Percentiles rank a stretch among this genome's conserved stretches.
phyloP scores from a whole-genome alignment of 2,888 invertebrate genomes.

The Volucella bombylans region DNA sequence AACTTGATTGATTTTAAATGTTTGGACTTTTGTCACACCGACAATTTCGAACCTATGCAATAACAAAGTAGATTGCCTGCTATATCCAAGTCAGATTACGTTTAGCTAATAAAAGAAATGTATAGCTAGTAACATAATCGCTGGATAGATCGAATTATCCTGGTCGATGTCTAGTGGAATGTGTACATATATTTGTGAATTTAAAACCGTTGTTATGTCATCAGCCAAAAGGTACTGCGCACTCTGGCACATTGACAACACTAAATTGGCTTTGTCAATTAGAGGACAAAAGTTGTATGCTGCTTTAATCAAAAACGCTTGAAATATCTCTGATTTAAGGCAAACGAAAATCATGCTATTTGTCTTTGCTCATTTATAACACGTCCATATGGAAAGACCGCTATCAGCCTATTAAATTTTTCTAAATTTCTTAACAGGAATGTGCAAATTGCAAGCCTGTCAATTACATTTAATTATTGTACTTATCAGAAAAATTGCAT shows the following conservation, averaged over 20 bases:
- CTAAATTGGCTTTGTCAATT: slow-evolving; percentile 44
- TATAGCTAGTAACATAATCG: slow-evolving; percentile 21
- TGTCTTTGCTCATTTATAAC: too few species aligned
- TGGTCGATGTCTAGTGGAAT: neutral
- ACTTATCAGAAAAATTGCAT: too few species aligned
- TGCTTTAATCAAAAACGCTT: too few species aligned
- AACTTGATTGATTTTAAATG: slow-evolving; percentile 69
- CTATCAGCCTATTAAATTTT: too few species aligned
- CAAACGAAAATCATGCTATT: too few species aligned
- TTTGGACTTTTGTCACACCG: slow-evolving; percentile 49
- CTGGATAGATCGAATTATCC: slow-evolving; percentile 49
- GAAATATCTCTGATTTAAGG: too few species aligned
- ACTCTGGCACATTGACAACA: neutral
- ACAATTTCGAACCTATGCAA: slow-evolving; percentile 20
- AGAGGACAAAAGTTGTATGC: slow-evolving; percentile 8
- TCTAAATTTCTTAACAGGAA: too few species aligned
- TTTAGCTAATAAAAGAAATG: slow-evolving; percentile 17
- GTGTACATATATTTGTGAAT: neutral
- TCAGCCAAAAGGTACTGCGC: neutral
- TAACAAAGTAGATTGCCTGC: slow-evolving; percentile 23
- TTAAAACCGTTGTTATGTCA: slow-evolving; percentile 28
- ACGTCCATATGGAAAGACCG: too few species aligned
- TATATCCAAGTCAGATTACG: slow-evolving; percentile 26
- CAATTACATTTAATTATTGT: too few species aligned
- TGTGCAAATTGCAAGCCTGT: too few species aligned